phyloP scores from a whole-genome alignment of 2,113 vertebrate species.

The Nanorana parkeri region DNA sequence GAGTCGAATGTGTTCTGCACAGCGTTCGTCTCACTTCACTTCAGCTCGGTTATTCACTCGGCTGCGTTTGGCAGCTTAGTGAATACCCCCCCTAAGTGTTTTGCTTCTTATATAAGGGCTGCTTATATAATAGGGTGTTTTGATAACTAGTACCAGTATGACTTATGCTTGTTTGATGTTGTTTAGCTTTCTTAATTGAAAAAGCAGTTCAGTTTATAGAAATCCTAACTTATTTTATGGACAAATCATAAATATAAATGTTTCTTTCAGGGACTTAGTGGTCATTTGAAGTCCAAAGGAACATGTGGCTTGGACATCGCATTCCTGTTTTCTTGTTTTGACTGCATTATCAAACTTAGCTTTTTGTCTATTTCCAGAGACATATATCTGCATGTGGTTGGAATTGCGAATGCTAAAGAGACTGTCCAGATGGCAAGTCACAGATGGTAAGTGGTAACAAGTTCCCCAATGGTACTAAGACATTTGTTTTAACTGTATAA shows the following conservation, averaged over 20 bases:
- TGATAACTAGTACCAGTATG: no score
- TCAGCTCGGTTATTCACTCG: no score
- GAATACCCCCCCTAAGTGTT: no score
- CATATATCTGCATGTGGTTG: conserved; percentile 21
- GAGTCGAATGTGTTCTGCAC: no score
- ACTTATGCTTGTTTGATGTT: no score
- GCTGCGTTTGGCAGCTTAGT: no score
- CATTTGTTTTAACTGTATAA: conserved; percentile 28
- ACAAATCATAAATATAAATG: neutral
- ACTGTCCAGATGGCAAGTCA: conserved; percentile 50
- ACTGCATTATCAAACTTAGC: neutral
- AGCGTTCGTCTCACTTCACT: no score
- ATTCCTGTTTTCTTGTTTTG: neutral
- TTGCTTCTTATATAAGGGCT: no score
- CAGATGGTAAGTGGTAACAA: conserved; percentile 39
- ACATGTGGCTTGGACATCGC: neutral
- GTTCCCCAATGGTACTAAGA: conserved; percentile 19
- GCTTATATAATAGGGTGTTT: no score
- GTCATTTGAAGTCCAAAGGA: conserved; percentile 6
- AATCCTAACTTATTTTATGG: neutral
- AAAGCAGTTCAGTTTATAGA: no score
- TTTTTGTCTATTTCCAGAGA: conserved; percentile 10
- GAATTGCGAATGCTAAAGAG: conserved; percentile 10
- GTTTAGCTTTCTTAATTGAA: no score
- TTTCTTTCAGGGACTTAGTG: conserved; percentile 9